Conservation (phyloP, 2,113 vertebrate genomes). For the Notothenia rossii region DNA sequence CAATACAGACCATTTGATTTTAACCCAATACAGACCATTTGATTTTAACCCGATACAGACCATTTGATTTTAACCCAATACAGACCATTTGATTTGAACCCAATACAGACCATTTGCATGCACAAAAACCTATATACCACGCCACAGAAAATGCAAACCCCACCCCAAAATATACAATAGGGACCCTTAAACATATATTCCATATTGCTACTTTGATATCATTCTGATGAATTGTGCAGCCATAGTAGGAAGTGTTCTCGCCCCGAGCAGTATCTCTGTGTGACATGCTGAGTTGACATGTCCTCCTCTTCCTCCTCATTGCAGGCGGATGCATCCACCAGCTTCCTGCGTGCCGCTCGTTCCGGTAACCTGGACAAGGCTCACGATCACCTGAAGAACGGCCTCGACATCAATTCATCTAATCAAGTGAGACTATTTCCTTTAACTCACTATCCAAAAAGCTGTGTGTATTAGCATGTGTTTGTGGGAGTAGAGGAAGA, state of each 20-base stretch:
- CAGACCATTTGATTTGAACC: no score
- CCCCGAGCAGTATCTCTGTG: background rate
- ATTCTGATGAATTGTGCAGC: no score
- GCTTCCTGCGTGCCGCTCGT: slow-evolving; percentile 94
- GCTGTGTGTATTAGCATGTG: background rate
- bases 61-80: no score
- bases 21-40: no score
- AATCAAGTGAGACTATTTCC: slow-evolving; percentile 89
- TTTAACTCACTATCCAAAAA: background rate
- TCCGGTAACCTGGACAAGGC: slow-evolving; percentile 98
- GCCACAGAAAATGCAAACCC: no score
- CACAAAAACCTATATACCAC: no score
- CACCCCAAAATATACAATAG: no score
- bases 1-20: no score
- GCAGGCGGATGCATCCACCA: slow-evolving; percentile 93
- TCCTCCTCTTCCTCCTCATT: background rate
- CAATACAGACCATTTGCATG: no score
- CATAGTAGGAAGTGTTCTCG: background rate
- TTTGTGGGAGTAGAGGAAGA: slow-evolving; percentile 12
- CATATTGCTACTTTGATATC: no score
- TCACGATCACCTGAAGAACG: slow-evolving; percentile 94
- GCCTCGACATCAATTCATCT: slow-evolving; percentile 93
- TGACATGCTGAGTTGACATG: background rate
- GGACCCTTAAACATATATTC: no score
- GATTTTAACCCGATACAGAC: no score